Evolutionary conservation across 2,113 vertebrate genomes (phyloP).

Genomic region (Chiloscyllium plagiosum): DNA sequence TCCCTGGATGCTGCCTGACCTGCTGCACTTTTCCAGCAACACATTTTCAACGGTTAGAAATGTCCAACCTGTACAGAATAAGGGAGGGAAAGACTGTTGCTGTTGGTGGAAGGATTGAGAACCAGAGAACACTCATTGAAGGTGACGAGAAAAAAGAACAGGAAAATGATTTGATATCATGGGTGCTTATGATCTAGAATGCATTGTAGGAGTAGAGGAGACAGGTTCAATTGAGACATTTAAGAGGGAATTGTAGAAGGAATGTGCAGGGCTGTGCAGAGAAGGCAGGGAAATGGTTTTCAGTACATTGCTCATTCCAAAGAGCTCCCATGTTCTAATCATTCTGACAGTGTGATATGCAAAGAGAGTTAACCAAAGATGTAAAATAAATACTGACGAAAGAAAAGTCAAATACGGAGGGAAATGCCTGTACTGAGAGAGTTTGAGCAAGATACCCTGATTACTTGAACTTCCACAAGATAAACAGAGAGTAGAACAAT

Average conservation of each 20-base stretch:
- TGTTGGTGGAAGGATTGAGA: too few relatives aligned
- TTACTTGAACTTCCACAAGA: background rate
- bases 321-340: too few relatives aligned
- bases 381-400: background rate
- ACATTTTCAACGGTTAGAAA: too few relatives aligned
- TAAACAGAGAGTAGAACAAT: background rate
- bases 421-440: background rate
- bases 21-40: too few relatives aligned
- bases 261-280: background rate
- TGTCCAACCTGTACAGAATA: too few relatives aligned
- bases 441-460: background rate
- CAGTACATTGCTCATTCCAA: background rate
- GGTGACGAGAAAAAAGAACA: too few relatives aligned
- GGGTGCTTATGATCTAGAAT: background rate
- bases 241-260: background rate
- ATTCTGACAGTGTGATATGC: too few relatives aligned
- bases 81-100: too few relatives aligned
- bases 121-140: too few relatives aligned
- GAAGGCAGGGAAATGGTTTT: background rate
- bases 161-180: background rate
- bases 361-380: background rate
- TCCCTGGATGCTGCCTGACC: too few relatives aligned
- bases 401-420: background rate
- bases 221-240: background rate
- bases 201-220: background rate